phyloP scores from a whole-genome alignment of 37 sponge, comb jelly and placozoan genomes.

The Oscarella lobularis region DNA sequence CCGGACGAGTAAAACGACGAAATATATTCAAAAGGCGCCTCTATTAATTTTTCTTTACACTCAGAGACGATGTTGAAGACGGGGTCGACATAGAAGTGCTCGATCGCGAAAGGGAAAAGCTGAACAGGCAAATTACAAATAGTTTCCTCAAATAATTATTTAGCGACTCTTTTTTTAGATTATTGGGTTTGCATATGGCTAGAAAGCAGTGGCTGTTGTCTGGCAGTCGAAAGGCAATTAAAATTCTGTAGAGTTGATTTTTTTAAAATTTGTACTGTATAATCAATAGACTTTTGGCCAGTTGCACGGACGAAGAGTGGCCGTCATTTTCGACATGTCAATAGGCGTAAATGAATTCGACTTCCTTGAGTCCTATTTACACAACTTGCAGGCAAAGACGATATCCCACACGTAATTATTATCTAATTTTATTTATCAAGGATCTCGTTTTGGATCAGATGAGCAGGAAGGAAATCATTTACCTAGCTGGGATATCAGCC shows the following conservation, averaged over 20 bases:
- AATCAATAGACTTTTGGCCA: neutral
- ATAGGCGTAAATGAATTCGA: neutral
- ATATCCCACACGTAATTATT: too few relatives aligned
- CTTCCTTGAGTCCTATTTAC: neutral
- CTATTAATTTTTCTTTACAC: too few relatives aligned
- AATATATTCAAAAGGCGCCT: too few relatives aligned
- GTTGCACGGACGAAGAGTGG: neutral
- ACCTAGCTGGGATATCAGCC: neutral
- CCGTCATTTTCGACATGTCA: neutral
- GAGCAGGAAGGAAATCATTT: neutral
- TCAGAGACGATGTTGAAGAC: too few relatives aligned
- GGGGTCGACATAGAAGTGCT: neutral
- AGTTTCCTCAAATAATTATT: too few relatives aligned
- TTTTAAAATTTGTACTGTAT: neutral
- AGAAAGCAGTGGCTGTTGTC: neutral
- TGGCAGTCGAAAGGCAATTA: neutral
- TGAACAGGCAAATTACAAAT: too few relatives aligned
- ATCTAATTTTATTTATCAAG: neutral
- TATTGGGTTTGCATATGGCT: neutral
- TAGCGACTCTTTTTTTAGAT: neutral
- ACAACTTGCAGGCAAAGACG: neutral
- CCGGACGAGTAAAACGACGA: neutral
- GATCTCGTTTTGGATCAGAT: neutral
- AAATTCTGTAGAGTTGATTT: neutral
- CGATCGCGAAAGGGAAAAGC: too few relatives aligned